These are phyloP conservation scores for Phainopepla nitens DNA, from an alignment of 2,113 vertebrate species.

Conservation along the genomic window DNA sequence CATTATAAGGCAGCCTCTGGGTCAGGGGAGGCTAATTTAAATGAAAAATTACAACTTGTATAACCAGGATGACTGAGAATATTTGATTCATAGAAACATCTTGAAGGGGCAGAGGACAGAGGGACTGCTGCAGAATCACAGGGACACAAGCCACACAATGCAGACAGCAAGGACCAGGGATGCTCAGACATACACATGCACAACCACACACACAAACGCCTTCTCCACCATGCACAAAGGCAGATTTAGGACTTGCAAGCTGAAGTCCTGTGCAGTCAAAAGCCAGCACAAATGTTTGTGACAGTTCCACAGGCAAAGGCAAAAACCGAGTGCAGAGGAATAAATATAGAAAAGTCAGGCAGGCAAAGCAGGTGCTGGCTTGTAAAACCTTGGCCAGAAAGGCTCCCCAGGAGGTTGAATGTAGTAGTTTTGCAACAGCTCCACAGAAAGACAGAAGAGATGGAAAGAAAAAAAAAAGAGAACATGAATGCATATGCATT, in stretches of 20 bases:
- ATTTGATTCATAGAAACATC: not conserved
- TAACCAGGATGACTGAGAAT: not conserved
- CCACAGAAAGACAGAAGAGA: constrained; percentile 43
- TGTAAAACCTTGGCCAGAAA: constrained; percentile 53
- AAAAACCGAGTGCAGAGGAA: constrained; percentile 21
- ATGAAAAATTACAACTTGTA: not conserved
- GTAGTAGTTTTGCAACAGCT: constrained; percentile 49
- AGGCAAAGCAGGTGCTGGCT: constrained; percentile 36
- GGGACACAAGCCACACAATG: not conserved
- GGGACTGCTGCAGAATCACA: not conserved
- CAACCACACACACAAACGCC: rapidly evolving
- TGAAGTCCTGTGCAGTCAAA: constrained; percentile 13
- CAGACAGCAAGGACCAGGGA: not conserved
- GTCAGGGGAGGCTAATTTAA: not conserved
- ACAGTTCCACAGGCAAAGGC: constrained; percentile 19
- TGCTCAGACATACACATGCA: not conserved
- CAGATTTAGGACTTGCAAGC: not conserved
- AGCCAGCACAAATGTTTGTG: constrained; percentile 15
- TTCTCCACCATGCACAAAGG: not conserved
- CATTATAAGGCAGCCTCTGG: rapidly evolving
- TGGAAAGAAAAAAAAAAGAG: not conserved
- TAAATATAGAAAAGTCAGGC: constrained; percentile 47
- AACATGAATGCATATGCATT: constrained; percentile 50
- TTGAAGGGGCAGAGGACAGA: not conserved
- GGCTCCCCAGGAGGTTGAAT: constrained; percentile 58